Conservation (phyloP, 1,140 invertebrate genomes). For the Tetramorium simillimum region DNA sequence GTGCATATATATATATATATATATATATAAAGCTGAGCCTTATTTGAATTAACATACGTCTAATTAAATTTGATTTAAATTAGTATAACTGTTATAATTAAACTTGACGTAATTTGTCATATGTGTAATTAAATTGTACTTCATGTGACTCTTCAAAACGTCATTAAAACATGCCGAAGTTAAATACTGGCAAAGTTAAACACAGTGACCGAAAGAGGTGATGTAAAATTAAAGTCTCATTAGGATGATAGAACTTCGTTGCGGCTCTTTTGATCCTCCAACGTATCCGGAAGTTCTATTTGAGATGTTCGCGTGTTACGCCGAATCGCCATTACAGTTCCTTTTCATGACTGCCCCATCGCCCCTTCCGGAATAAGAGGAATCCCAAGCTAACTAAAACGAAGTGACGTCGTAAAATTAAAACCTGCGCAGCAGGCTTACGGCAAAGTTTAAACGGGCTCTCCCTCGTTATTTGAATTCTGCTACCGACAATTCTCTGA, state of each 20-base stretch:
- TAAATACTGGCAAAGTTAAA: constrained; percentile 47
- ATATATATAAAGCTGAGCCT: background rate
- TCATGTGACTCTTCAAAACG: background rate
- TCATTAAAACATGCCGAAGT: background rate
- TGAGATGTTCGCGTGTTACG: constrained; percentile 24
- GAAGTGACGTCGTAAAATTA: constrained; percentile 44
- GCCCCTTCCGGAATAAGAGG: background rate
- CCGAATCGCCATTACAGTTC: constrained; percentile 22
- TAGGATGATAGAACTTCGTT: constrained; percentile 19
- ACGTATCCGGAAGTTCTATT: constrained; percentile 40
- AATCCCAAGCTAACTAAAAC: constrained; percentile 25
- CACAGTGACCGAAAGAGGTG: constrained; percentile 11
- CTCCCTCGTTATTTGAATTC: constrained; percentile 5
- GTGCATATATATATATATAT: too few relatives aligned
- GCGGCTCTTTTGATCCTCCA: constrained; percentile 33
- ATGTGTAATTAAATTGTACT: constrained; percentile 20
- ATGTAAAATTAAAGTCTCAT: constrained; percentile 48
- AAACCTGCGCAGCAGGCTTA: constrained; percentile 34
- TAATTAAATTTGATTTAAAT: constrained; percentile 18
- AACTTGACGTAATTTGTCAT: background rate
- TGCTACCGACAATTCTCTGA: background rate
- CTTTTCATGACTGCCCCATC: background rate
- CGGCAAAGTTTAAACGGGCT: constrained; percentile 23
- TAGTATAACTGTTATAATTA: constrained; percentile 23
- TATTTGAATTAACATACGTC: background rate